phyloP scores from a whole-genome alignment of 2,888 invertebrate genomes.

The Endomychus coccineus region DNA sequence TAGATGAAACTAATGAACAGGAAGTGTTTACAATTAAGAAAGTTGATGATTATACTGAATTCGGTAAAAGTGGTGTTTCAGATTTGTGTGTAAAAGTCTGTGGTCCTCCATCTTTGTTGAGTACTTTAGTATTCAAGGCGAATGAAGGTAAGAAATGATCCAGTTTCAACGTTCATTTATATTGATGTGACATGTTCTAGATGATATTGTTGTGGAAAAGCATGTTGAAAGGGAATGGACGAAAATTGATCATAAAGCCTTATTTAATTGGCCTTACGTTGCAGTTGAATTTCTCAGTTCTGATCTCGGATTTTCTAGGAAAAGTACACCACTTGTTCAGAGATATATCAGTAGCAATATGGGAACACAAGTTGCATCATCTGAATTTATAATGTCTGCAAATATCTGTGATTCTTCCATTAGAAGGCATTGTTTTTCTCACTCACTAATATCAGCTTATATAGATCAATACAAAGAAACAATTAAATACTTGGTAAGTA shows the following conservation, averaged over 20 bases:
- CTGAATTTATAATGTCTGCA: conserved; percentile 8
- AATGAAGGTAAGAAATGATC: conserved; percentile 3
- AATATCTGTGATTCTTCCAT: background rate
- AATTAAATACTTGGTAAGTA: conserved; percentile 6
- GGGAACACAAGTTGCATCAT: background rate
- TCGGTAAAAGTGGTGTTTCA: background rate
- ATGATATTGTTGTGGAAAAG: conserved; percentile 6
- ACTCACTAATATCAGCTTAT: conserved; percentile 3
- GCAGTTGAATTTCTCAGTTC: conserved; percentile 12
- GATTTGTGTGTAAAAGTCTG: conserved; percentile 7
- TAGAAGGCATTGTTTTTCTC: conserved; percentile 2
- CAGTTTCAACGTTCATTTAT: background rate
- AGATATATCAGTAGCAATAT: conserved; percentile 5
- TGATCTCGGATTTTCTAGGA: conserved; percentile 10
- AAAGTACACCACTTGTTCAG: conserved; percentile 3
- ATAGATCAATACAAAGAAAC: conserved; percentile 3
- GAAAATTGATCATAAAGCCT: background rate
- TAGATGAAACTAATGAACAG: no score
- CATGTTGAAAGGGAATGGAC: conserved; percentile 11
- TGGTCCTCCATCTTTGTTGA: conserved; percentile 9
- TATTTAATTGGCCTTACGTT: conserved; percentile 11
- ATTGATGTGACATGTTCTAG: conserved; percentile 4
- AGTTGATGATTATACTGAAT: conserved; percentile 2
- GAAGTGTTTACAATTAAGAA: background rate
- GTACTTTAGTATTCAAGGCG: conserved; percentile 11